These are phyloP conservation scores for Glossosoma conforme DNA, from an alignment of 1,140 invertebrate species.

Conservation along the genomic window DNA sequence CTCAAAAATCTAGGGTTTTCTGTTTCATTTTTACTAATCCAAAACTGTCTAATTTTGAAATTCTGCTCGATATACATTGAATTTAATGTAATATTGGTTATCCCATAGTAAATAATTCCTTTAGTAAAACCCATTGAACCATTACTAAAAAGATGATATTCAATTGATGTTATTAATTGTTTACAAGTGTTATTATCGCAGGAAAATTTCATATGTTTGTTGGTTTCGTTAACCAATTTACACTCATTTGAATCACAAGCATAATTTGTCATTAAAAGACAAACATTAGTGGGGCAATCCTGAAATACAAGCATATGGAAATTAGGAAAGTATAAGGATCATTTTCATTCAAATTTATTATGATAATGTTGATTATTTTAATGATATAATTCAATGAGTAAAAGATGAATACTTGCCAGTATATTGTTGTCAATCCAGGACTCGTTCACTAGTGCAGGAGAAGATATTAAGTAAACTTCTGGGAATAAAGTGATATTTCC, in stretches of 20 bases:
- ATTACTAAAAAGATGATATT: conserved; percentile 53
- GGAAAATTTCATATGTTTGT: conserved; percentile 17
- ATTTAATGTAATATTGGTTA: conserved; percentile 32
- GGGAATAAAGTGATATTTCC: conserved; percentile 33
- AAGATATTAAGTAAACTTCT: conserved; percentile 21
- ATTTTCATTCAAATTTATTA: too few relatives aligned
- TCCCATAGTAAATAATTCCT: conserved; percentile 45
- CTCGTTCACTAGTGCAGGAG: conserved; percentile 19
- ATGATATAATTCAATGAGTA: conserved; percentile 5
- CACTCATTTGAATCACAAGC: conserved; percentile 42
- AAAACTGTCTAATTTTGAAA: conserved; percentile 49
- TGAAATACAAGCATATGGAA: conserved; percentile 34
- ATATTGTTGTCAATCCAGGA: conserved; percentile 22
- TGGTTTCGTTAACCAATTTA: conserved; percentile 27
- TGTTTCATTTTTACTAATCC: conserved; percentile 40
- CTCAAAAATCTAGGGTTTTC: conserved; percentile 47
- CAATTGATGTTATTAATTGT: conserved; percentile 48
- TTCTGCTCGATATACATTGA: conserved; percentile 44
- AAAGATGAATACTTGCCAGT: conserved; percentile 8
- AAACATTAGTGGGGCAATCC: conserved; percentile 49
- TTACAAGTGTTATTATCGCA: conserved; percentile 34
- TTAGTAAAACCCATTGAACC: conserved; percentile 51
- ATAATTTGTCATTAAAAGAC: conserved; percentile 40
- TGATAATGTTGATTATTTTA: too few relatives aligned
- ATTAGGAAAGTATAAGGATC: background rate